Base-by-base conservation (phyloP, 2,888 invertebrate genomes). In the Physocephala rufipes region DNA sequence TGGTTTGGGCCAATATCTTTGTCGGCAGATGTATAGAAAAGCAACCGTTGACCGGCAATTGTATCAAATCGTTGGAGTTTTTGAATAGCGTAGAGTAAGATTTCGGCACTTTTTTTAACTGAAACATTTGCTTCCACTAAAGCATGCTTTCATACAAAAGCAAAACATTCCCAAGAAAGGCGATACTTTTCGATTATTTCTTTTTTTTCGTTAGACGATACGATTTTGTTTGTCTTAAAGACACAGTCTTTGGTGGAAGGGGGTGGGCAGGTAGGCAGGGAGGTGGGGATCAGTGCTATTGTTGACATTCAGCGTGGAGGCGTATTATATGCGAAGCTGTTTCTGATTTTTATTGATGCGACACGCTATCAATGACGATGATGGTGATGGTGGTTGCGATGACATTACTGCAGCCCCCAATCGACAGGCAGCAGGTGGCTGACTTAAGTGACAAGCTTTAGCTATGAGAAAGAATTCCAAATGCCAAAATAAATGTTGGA, bases 21-120 rank as follows among this genome's bases (percentile, higher is more conserved):
- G 81, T 77, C 82, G 83, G 83, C 80, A 83, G 83, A 82, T 83
- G 81, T 78, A 82, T 58, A 72, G 73, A 63, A 9, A 47, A 15
- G n/a, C 21, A 15, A 43, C 61, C 28, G 28, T n/a, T n/a, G n/a
- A n/a, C n/a, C 24, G 24, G 63, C 69, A 51, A 47, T 30, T 26
- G 68, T 49, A 2, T 62, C 62, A 2, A 45, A 62, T 62, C 21
- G 16, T 43, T 43, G 24, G 62, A n/a, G n/a, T n/a, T n/a, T 12
- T 62, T 21, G 15, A 36, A 45, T 62, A 62, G 43, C n/a, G 43
- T 16, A n/a, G n/a, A 19, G 21, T 74, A 79, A 76, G 76, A 76
- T 78, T 74, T 79, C 80, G 78, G 71, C 58, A 55, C 71, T 58
- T 66, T 68, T 64, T 28, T 30, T 24, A 36, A 49, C 28, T 24